Conservation (phyloP, 1,140 invertebrate genomes). For the Drosophila murphyi region DNA sequence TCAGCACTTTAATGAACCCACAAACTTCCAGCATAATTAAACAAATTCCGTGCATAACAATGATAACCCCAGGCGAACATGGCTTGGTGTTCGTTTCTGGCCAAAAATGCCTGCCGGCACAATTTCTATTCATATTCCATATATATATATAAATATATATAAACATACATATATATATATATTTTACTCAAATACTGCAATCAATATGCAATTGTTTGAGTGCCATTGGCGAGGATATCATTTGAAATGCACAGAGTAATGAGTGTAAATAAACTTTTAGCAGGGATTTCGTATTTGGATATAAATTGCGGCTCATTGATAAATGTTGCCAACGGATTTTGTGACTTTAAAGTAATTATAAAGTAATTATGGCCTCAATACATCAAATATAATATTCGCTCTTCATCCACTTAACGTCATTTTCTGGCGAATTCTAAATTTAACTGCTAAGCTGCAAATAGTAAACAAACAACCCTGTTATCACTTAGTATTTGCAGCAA, state of each 20-base stretch:
- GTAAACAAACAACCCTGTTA: constrained; percentile 12
- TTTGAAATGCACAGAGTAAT: background rate
- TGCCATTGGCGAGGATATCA: constrained; percentile 8
- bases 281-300: background rate
- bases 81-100: constrained; percentile 8
- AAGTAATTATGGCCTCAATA: background rate
- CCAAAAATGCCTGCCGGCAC: constrained; percentile 12
- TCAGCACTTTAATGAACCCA: constrained; percentile 41
- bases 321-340: background rate
- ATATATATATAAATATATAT: background rate
- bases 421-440: background rate
- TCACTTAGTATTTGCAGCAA: background rate
- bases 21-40: constrained; percentile 37
- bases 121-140: background rate
- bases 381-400: too few relatives aligned
- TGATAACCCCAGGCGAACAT: constrained; percentile 18
- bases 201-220: constrained; percentile 20
- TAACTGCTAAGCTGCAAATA: background rate
- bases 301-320: background rate
- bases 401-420: background rate
- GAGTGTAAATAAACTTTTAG: constrained; percentile 16
- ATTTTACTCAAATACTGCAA: constrained; percentile 5
- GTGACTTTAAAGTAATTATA: background rate
- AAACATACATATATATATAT: background rate
- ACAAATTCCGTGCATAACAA: constrained; percentile 25